Conservation (phyloP, 2,113 vertebrate genomes). For the Crypturellus undulatus region DNA sequence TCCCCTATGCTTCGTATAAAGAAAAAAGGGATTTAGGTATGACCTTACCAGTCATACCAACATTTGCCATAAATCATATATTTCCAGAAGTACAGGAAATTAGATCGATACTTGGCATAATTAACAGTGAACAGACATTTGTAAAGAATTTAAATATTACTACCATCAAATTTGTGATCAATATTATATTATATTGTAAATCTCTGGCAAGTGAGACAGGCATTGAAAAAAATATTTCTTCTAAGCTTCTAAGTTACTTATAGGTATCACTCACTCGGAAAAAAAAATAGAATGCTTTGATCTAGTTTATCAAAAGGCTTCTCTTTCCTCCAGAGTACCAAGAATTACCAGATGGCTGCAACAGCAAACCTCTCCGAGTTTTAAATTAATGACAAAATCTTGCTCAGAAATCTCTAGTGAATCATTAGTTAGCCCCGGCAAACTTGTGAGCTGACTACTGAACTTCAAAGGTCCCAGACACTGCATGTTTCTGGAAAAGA, state of each 20-base stretch:
- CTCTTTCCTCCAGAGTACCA: slow-evolving; percentile 53
- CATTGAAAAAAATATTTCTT: background rate
- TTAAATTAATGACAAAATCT: slow-evolving; percentile 37
- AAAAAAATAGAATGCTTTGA: slow-evolving; percentile 48
- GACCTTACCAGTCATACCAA: background rate
- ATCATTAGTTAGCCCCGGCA: slow-evolving; percentile 52
- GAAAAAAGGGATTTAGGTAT: background rate
- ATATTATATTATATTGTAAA: background rate
- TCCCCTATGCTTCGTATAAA: background rate
- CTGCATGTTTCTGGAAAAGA: background rate
- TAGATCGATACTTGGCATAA: background rate
- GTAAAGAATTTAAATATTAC: slow-evolving; percentile 14
- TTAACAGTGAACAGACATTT: slow-evolving; percentile 19
- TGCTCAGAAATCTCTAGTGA: slow-evolving; percentile 50
- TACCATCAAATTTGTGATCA: background rate
- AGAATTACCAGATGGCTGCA: slow-evolving; percentile 58
- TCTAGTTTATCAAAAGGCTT: slow-evolving; percentile 63
- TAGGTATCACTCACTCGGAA: slow-evolving; percentile 33
- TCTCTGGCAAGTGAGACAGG: background rate
- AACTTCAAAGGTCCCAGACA: slow-evolving; percentile 48
- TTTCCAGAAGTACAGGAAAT: background rate
- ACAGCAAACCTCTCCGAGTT: slow-evolving; percentile 33
- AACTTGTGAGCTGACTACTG: slow-evolving; percentile 27
- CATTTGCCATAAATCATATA: slow-evolving; percentile 15
- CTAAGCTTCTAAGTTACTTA: slow-evolving; percentile 31